Evolutionary conservation across 2,113 vertebrate genomes (phyloP).

Genomic region (Catharus minimus): DNA sequence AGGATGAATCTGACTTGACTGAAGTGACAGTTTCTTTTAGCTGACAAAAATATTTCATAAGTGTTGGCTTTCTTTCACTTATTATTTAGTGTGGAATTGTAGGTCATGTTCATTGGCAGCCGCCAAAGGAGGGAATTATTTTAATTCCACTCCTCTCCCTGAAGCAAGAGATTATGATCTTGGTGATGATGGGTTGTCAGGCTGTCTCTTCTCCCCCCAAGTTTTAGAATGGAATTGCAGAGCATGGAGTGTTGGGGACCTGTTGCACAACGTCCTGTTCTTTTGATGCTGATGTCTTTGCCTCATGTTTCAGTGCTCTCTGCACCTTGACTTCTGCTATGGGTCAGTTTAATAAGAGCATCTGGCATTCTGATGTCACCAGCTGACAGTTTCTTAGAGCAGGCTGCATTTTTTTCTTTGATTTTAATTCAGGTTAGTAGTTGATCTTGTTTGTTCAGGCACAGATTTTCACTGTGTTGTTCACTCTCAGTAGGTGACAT

Average conservation of each 20-base stretch:
- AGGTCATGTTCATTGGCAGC: not conserved
- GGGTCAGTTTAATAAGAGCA: not conserved
- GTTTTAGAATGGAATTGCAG: not conserved
- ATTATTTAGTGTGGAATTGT: not conserved
- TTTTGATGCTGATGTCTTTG: accelerated
- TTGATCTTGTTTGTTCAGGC: not conserved
- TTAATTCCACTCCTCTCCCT: not conserved
- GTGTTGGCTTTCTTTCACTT: not conserved
- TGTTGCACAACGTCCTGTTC: not conserved
- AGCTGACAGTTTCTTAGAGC: not conserved
- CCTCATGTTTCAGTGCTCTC: accelerated
- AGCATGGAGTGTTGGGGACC: not conserved
- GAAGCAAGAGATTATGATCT: not conserved
- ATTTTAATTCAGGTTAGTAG: not conserved
- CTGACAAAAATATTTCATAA: not conserved
- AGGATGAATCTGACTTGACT: not conserved
- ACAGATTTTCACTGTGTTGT: not conserved
- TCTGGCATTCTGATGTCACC: not conserved
- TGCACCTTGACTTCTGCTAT: not conserved
- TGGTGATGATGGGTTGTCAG: not conserved
- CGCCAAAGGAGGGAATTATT: not conserved
- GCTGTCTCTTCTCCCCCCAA: not conserved
- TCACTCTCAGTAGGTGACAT: not conserved
- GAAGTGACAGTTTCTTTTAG: constrained; percentile 7
- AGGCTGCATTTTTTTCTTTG: not conserved